Conservation (phyloP, 2,113 vertebrate species). For the Ciconia maguari region DNA sequence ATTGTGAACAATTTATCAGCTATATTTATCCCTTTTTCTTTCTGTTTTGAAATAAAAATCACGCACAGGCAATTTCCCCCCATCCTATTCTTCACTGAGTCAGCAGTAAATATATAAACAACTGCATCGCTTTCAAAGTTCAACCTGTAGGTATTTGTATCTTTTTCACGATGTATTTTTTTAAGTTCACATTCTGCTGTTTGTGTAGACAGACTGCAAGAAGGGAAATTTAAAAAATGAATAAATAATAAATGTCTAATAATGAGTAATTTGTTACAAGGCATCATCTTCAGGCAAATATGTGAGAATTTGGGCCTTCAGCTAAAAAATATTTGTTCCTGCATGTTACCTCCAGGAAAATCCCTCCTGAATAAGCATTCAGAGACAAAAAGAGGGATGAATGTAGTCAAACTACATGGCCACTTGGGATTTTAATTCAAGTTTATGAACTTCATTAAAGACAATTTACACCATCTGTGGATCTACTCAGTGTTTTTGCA, state of each 20-base stretch:
- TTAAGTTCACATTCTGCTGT: background rate
- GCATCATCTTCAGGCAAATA: background rate
- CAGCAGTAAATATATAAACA: background rate
- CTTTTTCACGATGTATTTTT: background rate
- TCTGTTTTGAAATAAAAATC: background rate
- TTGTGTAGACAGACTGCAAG: background rate
- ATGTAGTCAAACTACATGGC: slow-evolving; percentile 11
- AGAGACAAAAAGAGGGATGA: slow-evolving; percentile 5
- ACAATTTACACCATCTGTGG: slow-evolving; percentile 39
- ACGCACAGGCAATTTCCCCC: background rate
- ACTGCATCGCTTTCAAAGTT: background rate
- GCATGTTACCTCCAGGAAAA: background rate
- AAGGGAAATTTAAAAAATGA: background rate
- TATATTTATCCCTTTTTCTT: background rate
- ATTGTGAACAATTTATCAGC: background rate
- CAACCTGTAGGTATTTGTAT: background rate
- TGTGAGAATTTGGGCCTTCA: background rate
- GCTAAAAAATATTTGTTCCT: background rate
- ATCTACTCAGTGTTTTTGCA: background rate
- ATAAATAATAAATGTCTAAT: background rate
- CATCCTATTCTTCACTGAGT: background rate
- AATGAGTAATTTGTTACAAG: background rate
- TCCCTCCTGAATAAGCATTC: background rate
- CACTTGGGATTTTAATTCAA: slow-evolving; percentile 45
- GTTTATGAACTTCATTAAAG: slow-evolving; percentile 50